A percentile compares a stretch with the other conserved stretches of the same genome.
These are phyloP conservation scores for Phoxinus dragarum DNA, from an alignment of 2,797 vertebrate genomes.

Conservation along the genomic window DNA sequence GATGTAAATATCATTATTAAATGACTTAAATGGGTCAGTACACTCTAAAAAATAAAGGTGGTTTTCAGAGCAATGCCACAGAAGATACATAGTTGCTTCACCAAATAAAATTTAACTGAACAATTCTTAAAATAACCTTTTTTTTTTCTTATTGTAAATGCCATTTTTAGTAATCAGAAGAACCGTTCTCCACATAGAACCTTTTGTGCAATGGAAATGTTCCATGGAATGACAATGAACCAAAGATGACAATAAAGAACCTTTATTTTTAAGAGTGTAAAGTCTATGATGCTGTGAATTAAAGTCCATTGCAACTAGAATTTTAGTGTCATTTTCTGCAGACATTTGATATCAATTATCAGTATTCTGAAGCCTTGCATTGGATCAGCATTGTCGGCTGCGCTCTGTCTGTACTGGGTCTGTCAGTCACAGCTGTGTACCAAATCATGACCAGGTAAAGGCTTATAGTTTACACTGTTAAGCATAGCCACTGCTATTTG, in stretches of 20 bases:
- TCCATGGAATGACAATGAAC: background rate
- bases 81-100: background rate
- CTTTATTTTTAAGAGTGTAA: background rate
- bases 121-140: background rate
- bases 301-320: background rate
- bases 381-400: constrained; percentile 71
- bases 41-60: background rate
- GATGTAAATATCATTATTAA: background rate
- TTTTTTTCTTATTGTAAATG: background rate
- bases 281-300: background rate
- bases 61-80: background rate
- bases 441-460: constrained; percentile 78
- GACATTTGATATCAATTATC: constrained; percentile 71
- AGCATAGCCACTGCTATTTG: background rate
- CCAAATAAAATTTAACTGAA: background rate
- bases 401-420: constrained; percentile 72
- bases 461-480: background rate
- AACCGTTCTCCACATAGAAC: background rate
- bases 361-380: constrained; percentile 69
- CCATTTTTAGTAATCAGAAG: background rate
- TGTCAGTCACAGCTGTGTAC: constrained; percentile 75
- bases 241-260: background rate
- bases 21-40: background rate
- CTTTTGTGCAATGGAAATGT: background rate
- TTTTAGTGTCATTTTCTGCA: constrained; percentile 56